Conservation (phyloP, 2,113 vertebrate species). For the Trichomycterus rosablanca region DNA sequence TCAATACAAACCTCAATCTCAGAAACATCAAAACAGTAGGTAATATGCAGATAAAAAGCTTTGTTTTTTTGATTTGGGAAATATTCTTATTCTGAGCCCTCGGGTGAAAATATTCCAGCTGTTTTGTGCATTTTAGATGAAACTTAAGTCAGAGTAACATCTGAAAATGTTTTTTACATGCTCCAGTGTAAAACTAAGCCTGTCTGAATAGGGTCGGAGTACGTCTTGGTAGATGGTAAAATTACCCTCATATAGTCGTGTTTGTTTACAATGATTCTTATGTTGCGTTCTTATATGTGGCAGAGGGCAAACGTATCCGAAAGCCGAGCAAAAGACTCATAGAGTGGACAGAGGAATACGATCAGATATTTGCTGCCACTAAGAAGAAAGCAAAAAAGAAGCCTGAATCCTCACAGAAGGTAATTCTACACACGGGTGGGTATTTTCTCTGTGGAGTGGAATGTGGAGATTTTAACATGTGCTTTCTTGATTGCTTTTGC, state of each 20-base stretch:
- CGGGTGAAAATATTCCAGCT: too few species aligned
- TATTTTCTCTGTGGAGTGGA: background rate
- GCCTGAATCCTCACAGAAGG: slow-evolving; percentile 77
- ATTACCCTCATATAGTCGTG: background rate
- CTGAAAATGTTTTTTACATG: too few species aligned
- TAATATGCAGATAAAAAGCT: too few species aligned
- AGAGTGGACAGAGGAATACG: slow-evolving; percentile 90
- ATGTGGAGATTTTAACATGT: background rate
- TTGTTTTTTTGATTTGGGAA: too few species aligned
- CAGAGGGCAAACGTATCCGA: slow-evolving; percentile 86
- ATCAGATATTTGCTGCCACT: slow-evolving; percentile 83
- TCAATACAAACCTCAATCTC: too few species aligned
- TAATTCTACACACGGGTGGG: slow-evolving; percentile 48
- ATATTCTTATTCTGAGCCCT: too few species aligned
- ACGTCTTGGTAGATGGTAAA: background rate
- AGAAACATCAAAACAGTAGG: too few species aligned
- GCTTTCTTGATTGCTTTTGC: background rate
- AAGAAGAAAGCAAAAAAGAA: slow-evolving; percentile 87
- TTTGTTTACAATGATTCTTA: slow-evolving; percentile 4
- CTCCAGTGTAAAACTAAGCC: too few species aligned
- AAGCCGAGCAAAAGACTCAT: slow-evolving; percentile 93
- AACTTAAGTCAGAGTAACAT: too few species aligned
- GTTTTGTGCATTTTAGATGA: too few species aligned
- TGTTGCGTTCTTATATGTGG: slow-evolving; percentile 32
- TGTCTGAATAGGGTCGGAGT: too few species aligned